Percentiles rank a stretch among this genome's conserved stretches.
Evolutionary conservation across 2,113 vertebrate species (phyloP).

Genomic region (Pterophyllum scalare): DNA sequence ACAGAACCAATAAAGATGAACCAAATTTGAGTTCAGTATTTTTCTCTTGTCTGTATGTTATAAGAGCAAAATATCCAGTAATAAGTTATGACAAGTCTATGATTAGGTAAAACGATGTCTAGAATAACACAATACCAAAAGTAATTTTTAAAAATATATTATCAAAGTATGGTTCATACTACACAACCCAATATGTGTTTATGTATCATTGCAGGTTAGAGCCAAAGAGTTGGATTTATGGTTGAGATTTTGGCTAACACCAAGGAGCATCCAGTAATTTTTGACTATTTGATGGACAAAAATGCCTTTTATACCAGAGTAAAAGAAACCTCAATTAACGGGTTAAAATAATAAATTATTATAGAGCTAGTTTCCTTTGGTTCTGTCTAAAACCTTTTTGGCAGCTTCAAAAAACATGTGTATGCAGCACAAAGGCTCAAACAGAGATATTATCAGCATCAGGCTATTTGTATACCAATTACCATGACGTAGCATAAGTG

Average conservation of each 20-base stretch:
- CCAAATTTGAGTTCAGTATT: neutral
- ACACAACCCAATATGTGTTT: no score
- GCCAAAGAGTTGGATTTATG: neutral
- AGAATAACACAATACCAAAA: neutral
- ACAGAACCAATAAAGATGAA: neutral
- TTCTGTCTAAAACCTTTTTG: neutral
- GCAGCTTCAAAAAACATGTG: fast-evolving
- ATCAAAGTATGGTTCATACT: no score
- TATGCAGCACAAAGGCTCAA: neutral
- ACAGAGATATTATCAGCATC: neutral
- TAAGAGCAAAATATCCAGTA: neutral
- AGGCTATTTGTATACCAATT: neutral
- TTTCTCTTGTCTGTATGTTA: neutral
- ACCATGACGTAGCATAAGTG: neutral
- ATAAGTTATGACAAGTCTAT: neutral
- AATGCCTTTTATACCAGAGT: no score
- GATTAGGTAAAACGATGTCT: neutral
- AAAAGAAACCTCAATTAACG: no score
- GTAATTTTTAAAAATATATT: no score
- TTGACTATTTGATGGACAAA: no score
- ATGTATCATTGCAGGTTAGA: neutral
- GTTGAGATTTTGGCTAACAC: neutral
- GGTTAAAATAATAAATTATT: no score
- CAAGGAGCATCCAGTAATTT: no score
- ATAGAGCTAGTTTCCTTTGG: neutral